Conservation (phyloP, 2,113 vertebrate species). For the Poeciliopsis retropinna region DNA sequence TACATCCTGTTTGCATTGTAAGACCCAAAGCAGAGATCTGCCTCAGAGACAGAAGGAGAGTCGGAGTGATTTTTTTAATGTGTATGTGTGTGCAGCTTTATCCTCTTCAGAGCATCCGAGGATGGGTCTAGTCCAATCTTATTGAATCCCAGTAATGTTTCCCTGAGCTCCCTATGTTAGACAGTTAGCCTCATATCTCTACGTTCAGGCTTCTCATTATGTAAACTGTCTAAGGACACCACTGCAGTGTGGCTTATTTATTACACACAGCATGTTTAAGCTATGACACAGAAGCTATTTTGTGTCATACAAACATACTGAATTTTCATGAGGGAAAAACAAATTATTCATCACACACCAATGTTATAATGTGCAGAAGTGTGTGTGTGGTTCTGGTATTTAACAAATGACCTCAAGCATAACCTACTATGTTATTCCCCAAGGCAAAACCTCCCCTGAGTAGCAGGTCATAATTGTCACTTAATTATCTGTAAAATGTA, state of each 20-base stretch:
- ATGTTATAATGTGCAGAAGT: conserved; percentile 3
- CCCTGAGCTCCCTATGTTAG: conserved; percentile 53
- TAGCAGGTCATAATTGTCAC: conserved; percentile 64
- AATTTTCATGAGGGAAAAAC: conserved; percentile 33
- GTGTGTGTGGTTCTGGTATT: conserved; percentile 40
- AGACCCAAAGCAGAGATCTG: conserved; percentile 66
- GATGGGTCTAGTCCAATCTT: conserved; percentile 63
- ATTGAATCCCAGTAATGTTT: conserved; percentile 62
- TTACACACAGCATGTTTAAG: conserved; percentile 50
- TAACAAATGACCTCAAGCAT: conserved; percentile 70
- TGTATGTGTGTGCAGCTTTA: conserved; percentile 11
- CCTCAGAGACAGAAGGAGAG: conserved; percentile 48
- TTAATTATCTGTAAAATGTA: conserved; percentile 72
- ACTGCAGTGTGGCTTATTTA: conserved; percentile 43
- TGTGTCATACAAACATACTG: conserved; percentile 52
- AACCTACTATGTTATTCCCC: conserved; percentile 65
- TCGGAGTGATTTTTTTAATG: conserved; percentile 17
- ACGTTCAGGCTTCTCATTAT: conserved; percentile 54
- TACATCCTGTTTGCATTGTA: conserved; percentile 78
- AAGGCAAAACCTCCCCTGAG: conserved; percentile 55
- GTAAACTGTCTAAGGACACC: conserved; percentile 63
- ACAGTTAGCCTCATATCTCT: conserved; percentile 57
- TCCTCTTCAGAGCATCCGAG: conserved; percentile 52
- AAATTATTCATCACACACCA: conserved; percentile 40
- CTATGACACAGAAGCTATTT: conserved; percentile 22